phyloP scores from a whole-genome alignment of 1,140 invertebrate species.

The Aphaenogaster floridana region DNA sequence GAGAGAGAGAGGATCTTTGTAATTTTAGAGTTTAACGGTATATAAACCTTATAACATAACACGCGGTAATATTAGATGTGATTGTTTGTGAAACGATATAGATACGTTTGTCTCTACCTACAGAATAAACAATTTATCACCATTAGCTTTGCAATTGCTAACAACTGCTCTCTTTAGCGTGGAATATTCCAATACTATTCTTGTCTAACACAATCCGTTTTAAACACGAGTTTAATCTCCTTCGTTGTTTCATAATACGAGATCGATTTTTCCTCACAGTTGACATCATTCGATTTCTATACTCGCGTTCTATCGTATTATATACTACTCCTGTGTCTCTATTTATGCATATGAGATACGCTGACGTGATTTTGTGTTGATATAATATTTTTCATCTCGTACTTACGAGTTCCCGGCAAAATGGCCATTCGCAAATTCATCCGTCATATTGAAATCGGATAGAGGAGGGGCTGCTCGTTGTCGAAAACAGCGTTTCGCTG shows the following conservation, averaged over 20 bases:
- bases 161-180: not conserved
- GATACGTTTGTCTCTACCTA: not conserved
- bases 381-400: constrained; percentile 64
- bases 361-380: constrained; percentile 36
- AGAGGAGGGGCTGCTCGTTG: constrained; percentile 67
- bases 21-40: constrained; percentile 50
- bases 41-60: constrained; percentile 21
- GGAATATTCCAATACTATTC: not conserved
- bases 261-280: not conserved
- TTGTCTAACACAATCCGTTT: not conserved
- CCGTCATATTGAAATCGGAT: constrained; percentile 77
- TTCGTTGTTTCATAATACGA: not conserved
- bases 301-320: not conserved
- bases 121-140: constrained; percentile 14
- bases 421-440: constrained; percentile 76
- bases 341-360: constrained; percentile 59
- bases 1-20: constrained; percentile 15
- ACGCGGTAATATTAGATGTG: not conserved
- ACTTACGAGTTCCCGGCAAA: constrained; percentile 32
- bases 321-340: not conserved
- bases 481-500: constrained; percentile 75
- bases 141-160: not conserved
- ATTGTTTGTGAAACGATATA: constrained; percentile 9
- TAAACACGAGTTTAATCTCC: not conserved
- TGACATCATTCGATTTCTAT: constrained; percentile 6